Evolutionary conservation across 1,140 invertebrate genomes (phyloP), one percentile per base, ranked within the genome.

Genomic region (Lucilia sericata): DNA sequence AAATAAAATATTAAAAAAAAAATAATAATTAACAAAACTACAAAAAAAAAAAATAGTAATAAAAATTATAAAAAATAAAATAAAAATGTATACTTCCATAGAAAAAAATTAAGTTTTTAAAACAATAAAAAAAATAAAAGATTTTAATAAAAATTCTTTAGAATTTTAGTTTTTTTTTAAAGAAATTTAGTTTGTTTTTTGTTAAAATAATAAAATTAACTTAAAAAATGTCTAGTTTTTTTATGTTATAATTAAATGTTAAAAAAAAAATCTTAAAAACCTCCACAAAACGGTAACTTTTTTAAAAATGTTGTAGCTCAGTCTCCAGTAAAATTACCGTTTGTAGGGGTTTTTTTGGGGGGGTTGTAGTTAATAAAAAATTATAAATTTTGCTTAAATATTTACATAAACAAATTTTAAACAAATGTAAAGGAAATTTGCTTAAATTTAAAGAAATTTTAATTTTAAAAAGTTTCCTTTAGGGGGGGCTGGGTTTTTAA

Each of bases 1-100:
- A 30, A 30, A 30, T 30, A 87, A 86, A 83, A 86, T 86, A 30
- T 30, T 30, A 86, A 86, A 83, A 85, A 86, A 85, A 74, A 87
- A 86, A 87, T 55, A 85, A 87, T 74, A 85, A 85, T 55, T 85
- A 85, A 89, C 87, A 87, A 88, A 89, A 89, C 85, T 87, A 60
- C n/a, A 25, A 55, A 65, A 82, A 82, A 82, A 60, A 60, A 60
- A 82, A 82, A 76, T 25, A 55, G 5, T 55, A 55, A 42, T 76
- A 17, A 34, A 76, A 75, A 75, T 75, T 17, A 36, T 12, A 75
- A 76, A 34, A 78, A 78, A 42, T 42, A 21, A 42, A 78, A 19
- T 49, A 36, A 75, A 74, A 30, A 78, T 42, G 13, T 78, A 42
- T 78, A 42, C 75, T 78, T 78, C 47, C 42, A 42, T 21, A 70